phyloP scores from a whole-genome alignment of 2,888 invertebrate genomes.

The Ethmia dodecea region DNA sequence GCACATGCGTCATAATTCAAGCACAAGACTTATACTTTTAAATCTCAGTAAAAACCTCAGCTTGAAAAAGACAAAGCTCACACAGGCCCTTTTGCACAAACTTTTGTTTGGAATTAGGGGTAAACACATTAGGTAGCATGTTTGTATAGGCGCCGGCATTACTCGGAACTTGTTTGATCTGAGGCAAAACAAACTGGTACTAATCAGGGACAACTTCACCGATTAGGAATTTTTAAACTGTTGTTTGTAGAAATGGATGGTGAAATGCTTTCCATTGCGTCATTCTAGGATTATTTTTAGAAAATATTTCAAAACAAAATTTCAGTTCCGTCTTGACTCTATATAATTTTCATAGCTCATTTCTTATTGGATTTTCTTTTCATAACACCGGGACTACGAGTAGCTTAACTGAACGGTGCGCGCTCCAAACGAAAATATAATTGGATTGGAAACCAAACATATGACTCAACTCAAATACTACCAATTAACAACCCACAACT shows the following conservation, averaged over 20 bases:
- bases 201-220: constrained; percentile 56
- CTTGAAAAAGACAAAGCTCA: constrained; percentile 35
- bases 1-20: too few species aligned
- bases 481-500: constrained; percentile 4
- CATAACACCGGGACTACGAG: too few species aligned
- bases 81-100: constrained; percentile 42
- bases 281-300: too few species aligned
- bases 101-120: constrained; percentile 67
- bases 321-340: too few species aligned
- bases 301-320: too few species aligned
- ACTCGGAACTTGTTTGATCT: constrained; percentile 62
- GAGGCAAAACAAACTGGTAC: constrained; percentile 48
- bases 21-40: too few species aligned
- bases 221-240: constrained; percentile 46
- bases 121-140: constrained; percentile 71
- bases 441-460: too few species aligned
- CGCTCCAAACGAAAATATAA: too few species aligned
- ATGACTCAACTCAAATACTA: too few species aligned
- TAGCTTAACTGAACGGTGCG: too few species aligned
- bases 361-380: too few species aligned
- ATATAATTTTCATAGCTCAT: too few species aligned
- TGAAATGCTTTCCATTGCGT: constrained; percentile 11
- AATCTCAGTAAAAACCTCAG: constrained; percentile 26
- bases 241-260: constrained; percentile 24
- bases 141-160: constrained; percentile 64